phyloP scores from a whole-genome alignment of 2,888 invertebrate species.

The Creontiades dilutus region DNA sequence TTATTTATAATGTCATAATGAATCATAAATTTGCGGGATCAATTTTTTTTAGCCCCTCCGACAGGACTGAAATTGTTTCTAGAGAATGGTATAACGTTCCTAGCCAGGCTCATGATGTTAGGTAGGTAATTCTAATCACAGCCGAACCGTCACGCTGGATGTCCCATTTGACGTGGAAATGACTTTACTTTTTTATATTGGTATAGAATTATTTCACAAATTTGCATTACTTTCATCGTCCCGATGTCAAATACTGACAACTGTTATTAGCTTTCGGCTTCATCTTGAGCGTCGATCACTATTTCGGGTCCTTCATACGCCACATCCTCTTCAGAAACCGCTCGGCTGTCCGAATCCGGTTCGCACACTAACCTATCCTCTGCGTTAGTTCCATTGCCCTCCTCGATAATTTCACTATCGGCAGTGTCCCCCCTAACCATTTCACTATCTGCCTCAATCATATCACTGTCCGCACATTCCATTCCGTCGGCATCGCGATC shows the following conservation, averaged over 20 bases:
- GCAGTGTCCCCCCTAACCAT: not conserved
- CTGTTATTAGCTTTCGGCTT: not conserved
- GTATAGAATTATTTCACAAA: too few species aligned
- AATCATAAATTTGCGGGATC: too few species aligned
- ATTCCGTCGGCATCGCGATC: not conserved
- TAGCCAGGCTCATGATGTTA: too few species aligned
- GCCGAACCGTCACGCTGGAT: too few species aligned
- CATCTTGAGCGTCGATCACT: constrained; percentile 26
- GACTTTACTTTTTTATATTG: too few species aligned
- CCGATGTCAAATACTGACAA: not conserved
- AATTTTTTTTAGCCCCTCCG: too few species aligned
- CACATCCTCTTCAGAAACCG: constrained; percentile 36
- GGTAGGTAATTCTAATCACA: too few species aligned
- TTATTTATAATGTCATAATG: too few species aligned
- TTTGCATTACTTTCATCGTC: not conserved
- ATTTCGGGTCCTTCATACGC: constrained; percentile 56
- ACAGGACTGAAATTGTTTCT: too few species aligned
- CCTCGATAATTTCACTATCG: not conserved
- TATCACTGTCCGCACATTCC: not conserved
- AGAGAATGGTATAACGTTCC: too few species aligned
- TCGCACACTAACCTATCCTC: not conserved
- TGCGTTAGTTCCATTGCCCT: not conserved
- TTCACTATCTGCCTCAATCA: constrained; percentile 12
- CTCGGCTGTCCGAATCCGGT: not conserved
- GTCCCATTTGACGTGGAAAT: too few species aligned